phyloP scores from a whole-genome alignment of 2,888 invertebrate species.

The Sericinus montela region DNA sequence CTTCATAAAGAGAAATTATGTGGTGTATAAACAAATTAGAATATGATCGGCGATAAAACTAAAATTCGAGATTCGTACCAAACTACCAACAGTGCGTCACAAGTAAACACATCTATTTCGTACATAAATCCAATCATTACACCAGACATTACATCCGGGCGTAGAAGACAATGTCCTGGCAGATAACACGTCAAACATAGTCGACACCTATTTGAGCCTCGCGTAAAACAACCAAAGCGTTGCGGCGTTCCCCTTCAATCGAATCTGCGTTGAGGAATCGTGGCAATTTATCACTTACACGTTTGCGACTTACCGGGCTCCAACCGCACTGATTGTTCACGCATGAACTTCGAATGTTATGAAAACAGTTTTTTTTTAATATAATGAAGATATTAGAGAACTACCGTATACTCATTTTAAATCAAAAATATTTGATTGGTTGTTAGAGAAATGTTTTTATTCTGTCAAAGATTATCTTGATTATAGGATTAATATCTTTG shows the following conservation, averaged over 20 bases:
- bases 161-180: conserved; percentile 8
- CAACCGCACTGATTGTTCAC: conserved; percentile 14
- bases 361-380: background rate
- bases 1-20: too few species aligned
- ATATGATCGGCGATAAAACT: too few species aligned
- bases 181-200: conserved; percentile 39
- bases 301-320: conserved; percentile 61
- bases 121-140: conserved; percentile 2
- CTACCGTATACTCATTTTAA: too few species aligned
- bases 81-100: too few species aligned
- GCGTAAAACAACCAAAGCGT: conserved; percentile 65
- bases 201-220: conserved; percentile 64
- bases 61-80: too few species aligned
- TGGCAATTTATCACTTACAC: conserved; percentile 77
- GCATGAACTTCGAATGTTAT: background rate
- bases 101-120: too few species aligned
- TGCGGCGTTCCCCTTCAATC: conserved; percentile 68
- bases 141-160: conserved; percentile 13
- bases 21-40: too few species aligned
- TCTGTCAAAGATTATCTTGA: too few species aligned
- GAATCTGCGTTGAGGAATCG: conserved; percentile 68
- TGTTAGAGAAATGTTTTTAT: too few species aligned
- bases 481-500: too few species aligned
- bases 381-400: too few species aligned
- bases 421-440: too few species aligned